Percentiles rank a stretch among this genome's conserved stretches.
phyloP scores from a whole-genome alignment of 2,113 vertebrate species.

The Aegotheles bennettii region DNA sequence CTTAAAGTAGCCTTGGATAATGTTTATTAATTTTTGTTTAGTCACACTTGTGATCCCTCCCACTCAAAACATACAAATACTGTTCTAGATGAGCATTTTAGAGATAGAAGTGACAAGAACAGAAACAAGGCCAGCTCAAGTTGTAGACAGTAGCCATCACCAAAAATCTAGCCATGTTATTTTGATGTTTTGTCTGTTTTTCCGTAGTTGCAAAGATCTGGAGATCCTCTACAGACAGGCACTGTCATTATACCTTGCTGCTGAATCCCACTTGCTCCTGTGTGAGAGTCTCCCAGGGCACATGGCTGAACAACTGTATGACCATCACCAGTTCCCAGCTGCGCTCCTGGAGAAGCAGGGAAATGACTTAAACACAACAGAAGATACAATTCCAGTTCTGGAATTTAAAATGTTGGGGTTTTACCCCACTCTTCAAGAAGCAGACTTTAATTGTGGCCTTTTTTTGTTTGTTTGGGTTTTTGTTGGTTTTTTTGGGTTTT shows the following conservation, averaged over 20 bases:
- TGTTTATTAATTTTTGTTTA: neutral
- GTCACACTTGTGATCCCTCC: neutral
- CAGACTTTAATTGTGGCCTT: neutral
- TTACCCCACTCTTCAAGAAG: neutral
- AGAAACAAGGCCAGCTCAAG: neutral
- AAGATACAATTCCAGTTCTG: neutral
- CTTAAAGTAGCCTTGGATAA: neutral
- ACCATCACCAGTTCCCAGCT: constrained; percentile 53
- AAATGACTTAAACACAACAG: neutral
- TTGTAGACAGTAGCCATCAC: neutral
- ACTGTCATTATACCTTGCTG: constrained; percentile 49
- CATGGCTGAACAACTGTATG: constrained; percentile 44
- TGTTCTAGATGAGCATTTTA: neutral
- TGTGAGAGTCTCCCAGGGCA: constrained; percentile 43
- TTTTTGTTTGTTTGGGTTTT: too few species aligned
- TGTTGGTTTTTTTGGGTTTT: too few species aligned
- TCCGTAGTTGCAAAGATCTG: constrained; percentile 9
- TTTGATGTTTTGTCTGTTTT: neutral
- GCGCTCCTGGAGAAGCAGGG: constrained; percentile 27
- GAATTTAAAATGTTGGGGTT: neutral
- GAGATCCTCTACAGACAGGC: constrained; percentile 15
- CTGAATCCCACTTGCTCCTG: constrained; percentile 58
- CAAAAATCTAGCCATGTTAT: neutral
- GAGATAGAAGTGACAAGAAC: neutral
- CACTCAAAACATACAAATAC: neutral